Percentiles rank a stretch among this genome's conserved stretches.
phyloP scores from a whole-genome alignment of 1,140 invertebrate species.

The Manduca sexta region DNA sequence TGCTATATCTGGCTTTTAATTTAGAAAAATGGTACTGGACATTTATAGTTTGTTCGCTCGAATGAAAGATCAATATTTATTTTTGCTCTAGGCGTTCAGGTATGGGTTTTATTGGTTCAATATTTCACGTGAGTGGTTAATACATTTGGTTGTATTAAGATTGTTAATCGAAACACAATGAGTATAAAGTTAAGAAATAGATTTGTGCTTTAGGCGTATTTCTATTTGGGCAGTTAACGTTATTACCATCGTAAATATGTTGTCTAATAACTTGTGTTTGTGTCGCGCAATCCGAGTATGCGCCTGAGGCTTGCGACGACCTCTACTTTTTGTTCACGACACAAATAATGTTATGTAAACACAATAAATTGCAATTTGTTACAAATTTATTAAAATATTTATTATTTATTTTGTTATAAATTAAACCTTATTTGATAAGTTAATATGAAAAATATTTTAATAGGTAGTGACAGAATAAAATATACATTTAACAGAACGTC shows the following conservation, averaged over 20 bases:
- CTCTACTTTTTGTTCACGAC: slow-evolving; percentile 31
- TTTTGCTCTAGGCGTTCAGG: slow-evolving; percentile 48
- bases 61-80: slow-evolving; percentile 47
- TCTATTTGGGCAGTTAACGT: too few species aligned
- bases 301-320: neutral
- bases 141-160: too few species aligned
- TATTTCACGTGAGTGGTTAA: neutral
- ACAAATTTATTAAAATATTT: slow-evolving; percentile 36
- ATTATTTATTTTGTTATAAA: neutral
- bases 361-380: slow-evolving; percentile 46
- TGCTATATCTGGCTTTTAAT: slow-evolving; percentile 60
- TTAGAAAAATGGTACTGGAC: slow-evolving; percentile 52
- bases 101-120: slow-evolving; percentile 29
- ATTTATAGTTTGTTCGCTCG: slow-evolving; percentile 38
- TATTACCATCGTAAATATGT: too few species aligned
- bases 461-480: too few species aligned
- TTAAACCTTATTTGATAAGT: too few species aligned
- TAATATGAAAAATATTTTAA: too few species aligned
- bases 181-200: too few species aligned
- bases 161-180: too few species aligned
- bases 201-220: too few species aligned
- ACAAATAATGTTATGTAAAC: slow-evolving; percentile 46
- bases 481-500: too few species aligned
- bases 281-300: too few species aligned
- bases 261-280: too few species aligned